Evolutionary conservation across 2,888 invertebrate species (phyloP).

Genomic region (Leucoma salicis): DNA sequence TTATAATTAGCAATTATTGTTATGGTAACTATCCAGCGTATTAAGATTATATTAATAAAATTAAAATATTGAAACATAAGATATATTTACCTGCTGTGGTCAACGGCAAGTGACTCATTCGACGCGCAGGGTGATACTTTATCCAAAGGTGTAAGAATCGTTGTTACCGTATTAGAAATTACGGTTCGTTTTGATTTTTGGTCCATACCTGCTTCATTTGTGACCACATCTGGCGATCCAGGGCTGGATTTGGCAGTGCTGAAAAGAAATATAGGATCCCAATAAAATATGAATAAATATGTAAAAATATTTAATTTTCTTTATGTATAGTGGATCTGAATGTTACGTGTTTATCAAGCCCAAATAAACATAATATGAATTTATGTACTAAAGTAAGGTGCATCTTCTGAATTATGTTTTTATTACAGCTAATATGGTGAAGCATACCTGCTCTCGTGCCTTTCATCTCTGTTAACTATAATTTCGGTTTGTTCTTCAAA

Average conservation of each 20-base stretch:
- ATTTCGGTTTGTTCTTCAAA: constrained; percentile 83
- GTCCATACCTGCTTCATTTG: constrained; percentile 45
- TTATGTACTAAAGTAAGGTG: background rate
- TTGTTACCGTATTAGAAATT: constrained; percentile 58
- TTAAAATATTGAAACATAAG: background rate
- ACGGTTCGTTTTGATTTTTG: constrained; percentile 56
- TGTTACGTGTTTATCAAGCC: background rate
- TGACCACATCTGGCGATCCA: constrained; percentile 80
- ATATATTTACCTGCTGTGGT: constrained; percentile 79
- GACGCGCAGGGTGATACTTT: constrained; percentile 89
- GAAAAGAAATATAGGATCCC: constrained; percentile 32
- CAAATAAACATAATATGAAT: constrained; percentile 13
- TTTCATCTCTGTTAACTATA: constrained; percentile 58
- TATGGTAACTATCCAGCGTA: no score
- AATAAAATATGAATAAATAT: background rate
- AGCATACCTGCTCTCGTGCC: constrained; percentile 65
- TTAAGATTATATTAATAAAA: no score
- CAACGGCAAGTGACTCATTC: constrained; percentile 91
- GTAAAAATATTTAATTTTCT: background rate
- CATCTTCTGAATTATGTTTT: constrained; percentile 21
- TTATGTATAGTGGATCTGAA: background rate
- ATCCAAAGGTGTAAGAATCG: constrained; percentile 68
- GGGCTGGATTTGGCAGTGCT: constrained; percentile 85
- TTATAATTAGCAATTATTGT: no score
- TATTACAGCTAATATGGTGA: constrained; percentile 29